Evolutionary conservation across 1,140 invertebrate species (phyloP), one percentile per base, ranked within the genome.

Genomic region (Meteorus sp.): DNA sequence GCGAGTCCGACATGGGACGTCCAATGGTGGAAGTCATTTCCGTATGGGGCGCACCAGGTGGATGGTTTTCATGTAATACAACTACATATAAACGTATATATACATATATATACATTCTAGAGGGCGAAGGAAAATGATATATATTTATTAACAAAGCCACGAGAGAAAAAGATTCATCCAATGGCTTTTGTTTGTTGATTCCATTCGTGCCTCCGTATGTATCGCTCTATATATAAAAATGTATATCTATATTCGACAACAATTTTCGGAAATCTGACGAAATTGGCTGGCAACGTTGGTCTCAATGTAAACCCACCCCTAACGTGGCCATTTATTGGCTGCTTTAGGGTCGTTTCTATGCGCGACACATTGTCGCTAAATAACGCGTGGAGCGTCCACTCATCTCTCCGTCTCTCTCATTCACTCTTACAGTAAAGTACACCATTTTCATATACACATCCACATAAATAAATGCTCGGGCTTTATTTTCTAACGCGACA

Each of bases 281-380:
- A 67, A 69, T 67, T 69, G 67, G 67, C 37, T 43, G 50, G 72
- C 65, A 67, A 77, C 77, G 75, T 75, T 76, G 72, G 68, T 59
- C 66, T 51, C 55, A 35, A 47, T 63, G 63, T 54, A n/a, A 37
- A 27, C 17, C 43, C 8, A 15, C 23, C 31, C 20, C 59, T 47
- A 64, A 64, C 67, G 66, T n/a, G n/a, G n/a, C 68, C 76, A 69
- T 78, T 80, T 80, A 81, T 80, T 79, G 75, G 73, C 76, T 81
- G 59, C 73, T 81, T 81, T 69, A 75, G 68, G 76, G 71, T 72
- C 67, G 71, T 81, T 81, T 80, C 78, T 80, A 81, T 81, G 79
- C 79, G 67, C 72, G 70, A 77, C 76, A 79, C 75, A 79, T 74
- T 77, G 72, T 73, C 71, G 69, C 74, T 79, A 78, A 78, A 78